Conservation (phyloP, 2,888 invertebrate species). For the Caradrina clavipalpis region DNA sequence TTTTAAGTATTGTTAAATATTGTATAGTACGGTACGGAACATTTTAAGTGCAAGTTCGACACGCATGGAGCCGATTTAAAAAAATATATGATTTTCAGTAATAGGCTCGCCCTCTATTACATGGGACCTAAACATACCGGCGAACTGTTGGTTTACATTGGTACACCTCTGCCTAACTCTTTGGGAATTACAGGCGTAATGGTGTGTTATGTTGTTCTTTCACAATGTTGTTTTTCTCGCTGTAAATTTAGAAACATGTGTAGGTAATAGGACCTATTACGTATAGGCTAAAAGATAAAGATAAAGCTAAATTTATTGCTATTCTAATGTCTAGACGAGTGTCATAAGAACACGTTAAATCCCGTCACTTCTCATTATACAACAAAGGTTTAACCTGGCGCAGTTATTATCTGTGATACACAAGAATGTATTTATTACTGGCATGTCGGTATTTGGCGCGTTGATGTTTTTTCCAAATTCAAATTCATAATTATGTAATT, state of each 20-base stretch:
- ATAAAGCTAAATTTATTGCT: constrained; percentile 42
- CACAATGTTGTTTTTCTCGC: not conserved
- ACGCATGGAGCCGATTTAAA: too few species aligned
- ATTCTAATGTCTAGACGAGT: constrained; percentile 41
- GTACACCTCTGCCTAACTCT: too few species aligned
- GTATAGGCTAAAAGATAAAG: constrained; percentile 24
- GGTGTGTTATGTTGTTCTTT: not conserved
- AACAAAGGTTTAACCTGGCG: constrained; percentile 30
- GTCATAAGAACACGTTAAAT: constrained; percentile 31
- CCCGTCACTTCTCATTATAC: constrained; percentile 43
- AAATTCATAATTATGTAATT: too few species aligned
- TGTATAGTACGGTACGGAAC: too few species aligned
- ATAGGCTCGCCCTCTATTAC: too few species aligned
- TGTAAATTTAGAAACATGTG: constrained; percentile 21
- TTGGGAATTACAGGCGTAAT: too few species aligned
- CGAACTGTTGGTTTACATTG: too few species aligned
- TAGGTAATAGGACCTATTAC: constrained; percentile 9
- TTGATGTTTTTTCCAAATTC: too few species aligned
- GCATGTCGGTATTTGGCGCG: not conserved
- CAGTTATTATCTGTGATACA: constrained; percentile 18
- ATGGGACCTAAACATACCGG: too few species aligned
- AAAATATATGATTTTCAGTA: too few species aligned
- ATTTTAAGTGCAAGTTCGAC: too few species aligned
- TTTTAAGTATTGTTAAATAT: too few species aligned
- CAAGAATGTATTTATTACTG: constrained; percentile 10